Conservation (phyloP, 1,140 invertebrate species). For the silkworm (Bombyx mori) region ASM3026992v2 NC_085111.1:8530001-8530500, state of each 20-base stretch:
- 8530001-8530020: conserved; percentile 35
- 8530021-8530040: conserved; percentile 55
- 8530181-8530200: too few relatives aligned
- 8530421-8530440: too few relatives aligned
- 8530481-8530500: too few relatives aligned
- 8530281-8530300: conserved; percentile 2
- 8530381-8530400: too few relatives aligned
- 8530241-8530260: conserved; percentile 38
- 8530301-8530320: conserved; percentile 20
- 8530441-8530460: too few relatives aligned
- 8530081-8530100: conserved; percentile 55
- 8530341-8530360: background rate
- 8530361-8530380: too few relatives aligned
- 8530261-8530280: conserved; percentile 15
- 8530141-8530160: conserved; percentile 29
- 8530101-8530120: conserved; percentile 34
- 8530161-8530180: too few relatives aligned
- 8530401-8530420: too few relatives aligned
- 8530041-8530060: conserved; percentile 69
- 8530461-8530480: too few relatives aligned
- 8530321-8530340: conserved; percentile 13
- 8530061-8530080: conserved; percentile 42
- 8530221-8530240: conserved; percentile 32
- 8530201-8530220: conserved; percentile 37
- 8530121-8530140: conserved; percentile 48